Evolutionary conservation across 2,888 invertebrate genomes (phyloP).

Genomic region (Maniola hyperantus): DNA sequence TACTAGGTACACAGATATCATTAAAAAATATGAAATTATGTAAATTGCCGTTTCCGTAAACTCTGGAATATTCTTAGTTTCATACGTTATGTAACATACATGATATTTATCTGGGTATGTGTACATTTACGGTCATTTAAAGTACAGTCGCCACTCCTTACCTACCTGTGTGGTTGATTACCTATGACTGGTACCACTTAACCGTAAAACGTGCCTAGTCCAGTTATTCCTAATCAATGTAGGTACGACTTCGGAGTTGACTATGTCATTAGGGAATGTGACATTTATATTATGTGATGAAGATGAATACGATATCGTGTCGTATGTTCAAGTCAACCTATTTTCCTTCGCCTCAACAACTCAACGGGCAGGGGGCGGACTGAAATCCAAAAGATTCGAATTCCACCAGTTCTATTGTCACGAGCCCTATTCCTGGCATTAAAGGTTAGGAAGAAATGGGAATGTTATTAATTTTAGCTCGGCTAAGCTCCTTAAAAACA

Average conservation of each 20-base stretch:
- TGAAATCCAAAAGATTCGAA: too few species aligned
- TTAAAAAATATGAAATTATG: too few species aligned
- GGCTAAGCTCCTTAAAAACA: too few species aligned
- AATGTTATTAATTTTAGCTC: too few species aligned
- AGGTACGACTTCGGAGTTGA: conserved; percentile 12
- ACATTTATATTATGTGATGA: conserved; percentile 25
- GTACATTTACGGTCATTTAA: background rate
- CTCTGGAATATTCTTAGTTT: background rate
- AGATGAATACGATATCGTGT: conserved; percentile 8
- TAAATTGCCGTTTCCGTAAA: too few species aligned
- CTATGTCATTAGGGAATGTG: conserved; percentile 31
- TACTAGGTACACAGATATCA: too few species aligned
- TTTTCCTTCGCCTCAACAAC: background rate
- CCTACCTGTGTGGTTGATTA: conserved; percentile 1
- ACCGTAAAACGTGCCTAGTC: conserved; percentile 35
- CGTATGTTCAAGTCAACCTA: conserved; percentile 1
- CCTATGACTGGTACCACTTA: conserved; percentile 26
- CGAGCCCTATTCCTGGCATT: too few species aligned
- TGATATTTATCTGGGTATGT: background rate
- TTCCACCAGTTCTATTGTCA: too few species aligned
- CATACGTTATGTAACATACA: background rate
- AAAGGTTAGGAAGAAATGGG: too few species aligned
- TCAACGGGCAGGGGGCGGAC: background rate
- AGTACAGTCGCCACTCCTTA: conserved; percentile 4
- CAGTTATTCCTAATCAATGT: conserved; percentile 38